Evolutionary conservation across 1,140 invertebrate species (phyloP).

Genomic region (Sarcophaga peregrina): DNA sequence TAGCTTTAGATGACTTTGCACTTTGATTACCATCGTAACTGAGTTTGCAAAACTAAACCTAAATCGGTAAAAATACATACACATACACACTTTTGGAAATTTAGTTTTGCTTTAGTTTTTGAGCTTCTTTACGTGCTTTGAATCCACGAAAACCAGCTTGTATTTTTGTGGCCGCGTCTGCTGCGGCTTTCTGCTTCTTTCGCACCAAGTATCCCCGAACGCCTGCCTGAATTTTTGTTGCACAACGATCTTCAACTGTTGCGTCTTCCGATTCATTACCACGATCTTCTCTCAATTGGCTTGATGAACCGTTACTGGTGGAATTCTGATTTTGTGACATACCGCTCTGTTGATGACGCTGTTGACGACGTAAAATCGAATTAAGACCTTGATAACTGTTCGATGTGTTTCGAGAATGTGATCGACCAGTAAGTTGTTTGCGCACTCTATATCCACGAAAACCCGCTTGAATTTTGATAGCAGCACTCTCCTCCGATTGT

Average conservation of each 20-base stretch:
- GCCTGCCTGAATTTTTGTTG: constrained; percentile 81
- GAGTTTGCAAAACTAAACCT: too few species aligned
- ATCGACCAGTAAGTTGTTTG: constrained; percentile 71
- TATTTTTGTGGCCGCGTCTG: constrained; percentile 72
- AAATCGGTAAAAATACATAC: too few species aligned
- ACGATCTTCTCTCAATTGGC: constrained; percentile 39
- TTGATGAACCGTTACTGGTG: neutral
- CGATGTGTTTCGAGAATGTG: neutral
- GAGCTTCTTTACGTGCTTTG: constrained; percentile 68
- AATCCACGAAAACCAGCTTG: constrained; percentile 74
- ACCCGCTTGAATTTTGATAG: constrained; percentile 80
- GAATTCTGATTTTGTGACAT: constrained; percentile 1
- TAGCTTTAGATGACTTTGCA: too few species aligned
- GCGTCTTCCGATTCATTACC: constrained; percentile 42
- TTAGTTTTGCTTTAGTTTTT: constrained; percentile 57
- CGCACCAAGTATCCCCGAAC: constrained; percentile 78
- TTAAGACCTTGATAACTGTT: constrained; percentile 3
- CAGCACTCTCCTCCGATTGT: constrained; percentile 70
- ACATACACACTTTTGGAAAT: too few species aligned
- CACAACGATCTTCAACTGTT: constrained; percentile 72
- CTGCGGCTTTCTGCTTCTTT: constrained; percentile 70
- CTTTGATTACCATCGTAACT: too few species aligned
- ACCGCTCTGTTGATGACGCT: constrained; percentile 47
- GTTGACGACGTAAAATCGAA: constrained; percentile 46
- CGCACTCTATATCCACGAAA: constrained; percentile 78